These are phyloP conservation scores for Hipposideros larvatus DNA, from an alignment of 2,797 vertebrate genomes.

Conservation along the genomic window DNA sequence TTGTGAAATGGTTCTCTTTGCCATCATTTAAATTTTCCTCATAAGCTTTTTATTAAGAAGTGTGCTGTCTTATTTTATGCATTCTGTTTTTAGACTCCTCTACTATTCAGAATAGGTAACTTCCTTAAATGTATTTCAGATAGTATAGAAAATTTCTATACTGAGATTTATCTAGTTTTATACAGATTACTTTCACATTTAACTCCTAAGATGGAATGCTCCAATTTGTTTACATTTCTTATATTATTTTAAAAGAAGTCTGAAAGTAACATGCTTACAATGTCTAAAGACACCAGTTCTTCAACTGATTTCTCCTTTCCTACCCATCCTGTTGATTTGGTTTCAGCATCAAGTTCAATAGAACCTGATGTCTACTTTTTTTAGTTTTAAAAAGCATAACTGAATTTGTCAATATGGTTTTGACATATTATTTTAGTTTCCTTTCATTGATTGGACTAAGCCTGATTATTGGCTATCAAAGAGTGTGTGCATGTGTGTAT, in stretches of 20 bases:
- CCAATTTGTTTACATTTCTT: neutral
- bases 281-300: neutral
- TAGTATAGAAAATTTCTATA: neutral
- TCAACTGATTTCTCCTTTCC: neutral
- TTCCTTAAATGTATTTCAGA: neutral
- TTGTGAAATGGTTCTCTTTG: neutral
- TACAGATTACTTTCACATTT: neutral
- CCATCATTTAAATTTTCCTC: neutral
- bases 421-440: slow-evolving; percentile 43
- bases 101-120: neutral
- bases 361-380: neutral
- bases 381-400: neutral
- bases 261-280: neutral
- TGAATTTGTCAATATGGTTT: slow-evolving; percentile 3
- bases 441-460: slow-evolving; percentile 42
- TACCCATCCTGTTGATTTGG: neutral
- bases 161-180: neutral
- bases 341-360: neutral
- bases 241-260: neutral
- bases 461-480: slow-evolving; percentile 10
- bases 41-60: neutral
- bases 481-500: neutral
- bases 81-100: neutral
- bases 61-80: neutral
- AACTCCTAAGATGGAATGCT: neutral